These are phyloP conservation scores for Chelmon rostratus DNA, from an alignment of 2,797 vertebrate species.

Conservation along the genomic window DNA sequence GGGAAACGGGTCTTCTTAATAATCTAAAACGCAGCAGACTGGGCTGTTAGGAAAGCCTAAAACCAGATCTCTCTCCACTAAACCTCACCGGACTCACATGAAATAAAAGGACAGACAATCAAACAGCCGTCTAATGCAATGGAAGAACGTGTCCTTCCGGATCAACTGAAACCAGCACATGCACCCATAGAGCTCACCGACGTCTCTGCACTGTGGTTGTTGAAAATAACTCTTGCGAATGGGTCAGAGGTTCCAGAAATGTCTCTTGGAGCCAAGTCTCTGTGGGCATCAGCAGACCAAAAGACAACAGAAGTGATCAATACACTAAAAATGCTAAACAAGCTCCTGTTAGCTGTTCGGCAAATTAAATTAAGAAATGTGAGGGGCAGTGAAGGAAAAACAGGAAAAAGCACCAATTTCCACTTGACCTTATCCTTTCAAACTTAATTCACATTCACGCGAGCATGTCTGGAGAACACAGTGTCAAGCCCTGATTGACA, in stretches of 20 bases:
- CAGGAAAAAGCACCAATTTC: slow-evolving; percentile 7
- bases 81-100: too few species aligned
- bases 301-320: slow-evolving; percentile 44
- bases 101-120: background rate
- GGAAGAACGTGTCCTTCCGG: background rate
- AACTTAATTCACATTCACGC: slow-evolving; percentile 40
- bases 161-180: slow-evolving; percentile 4
- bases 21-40: slow-evolving; percentile 80
- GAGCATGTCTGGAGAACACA: slow-evolving; percentile 56
- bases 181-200: slow-evolving; percentile 85
- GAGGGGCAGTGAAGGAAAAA: background rate
- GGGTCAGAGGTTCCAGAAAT: slow-evolving; percentile 93
- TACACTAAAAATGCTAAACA: slow-evolving; percentile 15
- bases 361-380: slow-evolving; percentile 7
- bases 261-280: slow-evolving; percentile 93
- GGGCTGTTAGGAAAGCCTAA: slow-evolving; percentile 2
- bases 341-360: slow-evolving; percentile 16
- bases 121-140: background rate
- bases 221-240: slow-evolving; percentile 90
- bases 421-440: slow-evolving; percentile 47
- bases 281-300: slow-evolving; percentile 65
- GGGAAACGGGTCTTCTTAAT: slow-evolving; percentile 95
- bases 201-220: slow-evolving; percentile 89
- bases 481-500: slow-evolving; percentile 62
- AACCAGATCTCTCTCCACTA: background rate